These are phyloP conservation scores for Eumerus sabulonum DNA, from an alignment of 2,888 invertebrate genomes.

Conservation along the genomic window DNA sequence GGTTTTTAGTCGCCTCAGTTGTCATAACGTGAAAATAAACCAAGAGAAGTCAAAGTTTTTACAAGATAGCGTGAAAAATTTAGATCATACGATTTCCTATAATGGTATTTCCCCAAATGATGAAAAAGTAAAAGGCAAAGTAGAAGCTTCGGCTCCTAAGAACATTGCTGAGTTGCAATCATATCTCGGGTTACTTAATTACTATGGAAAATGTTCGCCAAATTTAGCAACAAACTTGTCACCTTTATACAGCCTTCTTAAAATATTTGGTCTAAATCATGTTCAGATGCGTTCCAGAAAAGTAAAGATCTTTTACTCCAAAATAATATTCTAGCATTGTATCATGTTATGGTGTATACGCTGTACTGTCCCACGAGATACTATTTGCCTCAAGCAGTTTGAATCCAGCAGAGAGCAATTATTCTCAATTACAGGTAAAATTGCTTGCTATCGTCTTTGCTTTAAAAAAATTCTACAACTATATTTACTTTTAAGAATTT, in stretches of 20 bases:
- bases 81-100: slow-evolving; percentile 43
- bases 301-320: slow-evolving; percentile 5
- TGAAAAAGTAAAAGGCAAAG: slow-evolving; percentile 51
- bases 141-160: slow-evolving; percentile 46
- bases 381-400: slow-evolving; percentile 19
- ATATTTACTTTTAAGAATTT: slow-evolving; percentile 73
- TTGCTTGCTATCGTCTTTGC: slow-evolving; percentile 17
- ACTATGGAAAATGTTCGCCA: neutral
- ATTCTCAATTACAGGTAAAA: slow-evolving; percentile 18
- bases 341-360: slow-evolving; percentile 9
- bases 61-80: slow-evolving; percentile 20
- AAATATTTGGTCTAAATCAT: neutral
- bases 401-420: neutral
- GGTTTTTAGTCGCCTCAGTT: neutral
- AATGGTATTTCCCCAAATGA: slow-evolving; percentile 40
- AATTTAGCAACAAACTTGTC: neutral
- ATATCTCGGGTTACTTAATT: slow-evolving; percentile 41
- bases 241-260: slow-evolving; percentile 12
- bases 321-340: neutral
- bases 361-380: slow-evolving; percentile 5
- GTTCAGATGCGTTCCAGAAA: slow-evolving; percentile 1
- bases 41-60: slow-evolving; percentile 4
- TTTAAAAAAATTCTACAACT: slow-evolving; percentile 73
- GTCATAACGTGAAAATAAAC: slow-evolving; percentile 16
- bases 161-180: slow-evolving; percentile 51